A percentile compares a stretch with the other conserved stretches of the same genome.
Conservation (phyloP, 1,140 invertebrate genomes). For the Drosophila tsacasi region DNA sequence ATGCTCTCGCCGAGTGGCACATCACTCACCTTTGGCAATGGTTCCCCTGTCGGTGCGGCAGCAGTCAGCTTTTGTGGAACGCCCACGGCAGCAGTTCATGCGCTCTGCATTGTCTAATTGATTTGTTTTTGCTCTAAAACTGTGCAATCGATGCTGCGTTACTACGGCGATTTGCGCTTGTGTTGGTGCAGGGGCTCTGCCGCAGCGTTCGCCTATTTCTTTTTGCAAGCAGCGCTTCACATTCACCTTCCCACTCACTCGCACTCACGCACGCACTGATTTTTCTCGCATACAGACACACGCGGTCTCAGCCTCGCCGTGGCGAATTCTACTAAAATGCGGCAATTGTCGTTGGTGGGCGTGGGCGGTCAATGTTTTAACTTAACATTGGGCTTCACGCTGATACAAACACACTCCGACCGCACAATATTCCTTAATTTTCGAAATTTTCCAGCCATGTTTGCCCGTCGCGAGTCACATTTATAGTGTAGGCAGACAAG, state of each 20-base stretch:
- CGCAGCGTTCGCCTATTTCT: slow-evolving; percentile 36
- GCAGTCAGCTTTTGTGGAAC: slow-evolving; percentile 35
- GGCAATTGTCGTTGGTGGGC: slow-evolving; percentile 39
- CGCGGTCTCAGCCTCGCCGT: slow-evolving; percentile 39
- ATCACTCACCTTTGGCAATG: slow-evolving; percentile 76
- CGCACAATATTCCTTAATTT: slow-evolving; percentile 84
- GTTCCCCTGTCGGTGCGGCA: slow-evolving; percentile 50
- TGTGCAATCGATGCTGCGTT: slow-evolving; percentile 55
- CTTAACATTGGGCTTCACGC: slow-evolving; percentile 83
- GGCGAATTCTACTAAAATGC: slow-evolving; percentile 30
- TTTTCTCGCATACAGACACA: slow-evolving; percentile 53
- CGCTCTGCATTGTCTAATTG: slow-evolving; percentile 50
- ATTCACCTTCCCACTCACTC: slow-evolving; percentile 67
- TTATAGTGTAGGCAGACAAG: slow-evolving; percentile 65
- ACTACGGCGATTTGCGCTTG: slow-evolving; percentile 16
- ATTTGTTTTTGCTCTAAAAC: slow-evolving; percentile 47
- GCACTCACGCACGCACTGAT: slow-evolving; percentile 60
- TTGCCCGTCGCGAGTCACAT: slow-evolving; percentile 61
- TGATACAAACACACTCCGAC: slow-evolving; percentile 73
- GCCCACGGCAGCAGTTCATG: not conserved
- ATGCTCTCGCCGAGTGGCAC: not conserved
- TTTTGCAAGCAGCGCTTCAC: slow-evolving; percentile 49
- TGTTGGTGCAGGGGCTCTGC: slow-evolving; percentile 36
- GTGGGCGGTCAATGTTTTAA: slow-evolving; percentile 71
- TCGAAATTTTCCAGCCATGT: slow-evolving; percentile 86